These are phyloP conservation scores for Aphidius gifuensis DNA, from an alignment of 1,140 invertebrate species.

Conservation along the genomic window DNA sequence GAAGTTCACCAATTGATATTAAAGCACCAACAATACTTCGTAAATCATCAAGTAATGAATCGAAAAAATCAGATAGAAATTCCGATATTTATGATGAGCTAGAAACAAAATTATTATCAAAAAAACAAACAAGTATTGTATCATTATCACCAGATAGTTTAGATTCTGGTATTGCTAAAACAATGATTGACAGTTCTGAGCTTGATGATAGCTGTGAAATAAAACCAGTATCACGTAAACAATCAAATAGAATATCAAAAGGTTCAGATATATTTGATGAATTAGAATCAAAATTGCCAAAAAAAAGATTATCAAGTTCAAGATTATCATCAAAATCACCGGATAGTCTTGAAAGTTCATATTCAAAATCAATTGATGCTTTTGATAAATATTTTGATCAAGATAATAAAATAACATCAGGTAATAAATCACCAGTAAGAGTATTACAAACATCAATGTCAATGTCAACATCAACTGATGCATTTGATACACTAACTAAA, in stretches of 20 bases:
- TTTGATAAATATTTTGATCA: conserved; percentile 40
- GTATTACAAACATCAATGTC: conserved; percentile 29
- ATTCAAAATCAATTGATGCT: conserved; percentile 46
- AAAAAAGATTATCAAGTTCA: conserved; percentile 36
- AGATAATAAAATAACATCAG: conserved; percentile 21
- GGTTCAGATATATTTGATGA: conserved; percentile 41
- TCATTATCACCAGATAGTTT: conserved; percentile 50
- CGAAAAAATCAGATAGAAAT: conserved; percentile 41
- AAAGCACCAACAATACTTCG: conserved; percentile 35
- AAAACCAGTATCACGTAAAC: conserved; percentile 26
- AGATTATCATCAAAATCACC: conserved; percentile 40
- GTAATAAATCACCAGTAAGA: conserved; percentile 30
- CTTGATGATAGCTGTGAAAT: conserved; percentile 26
- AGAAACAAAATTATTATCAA: conserved; percentile 34
- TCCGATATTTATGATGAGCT: conserved; percentile 49
- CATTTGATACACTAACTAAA: conserved; percentile 36
- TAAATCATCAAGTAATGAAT: conserved; percentile 47
- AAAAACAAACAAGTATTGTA: conserved; percentile 34
- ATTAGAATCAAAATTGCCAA: conserved; percentile 34
- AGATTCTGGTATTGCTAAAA: conserved; percentile 31
- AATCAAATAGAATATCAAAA: conserved; percentile 36
- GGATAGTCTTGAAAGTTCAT: conserved; percentile 47
- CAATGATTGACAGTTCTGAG: conserved; percentile 18
- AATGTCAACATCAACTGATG: conserved; percentile 42
- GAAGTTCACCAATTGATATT: conserved; percentile 31